These are phyloP conservation scores for Heteromyza rotundicornis DNA, from an alignment of 2,888 invertebrate genomes.

Conservation along the genomic window DNA sequence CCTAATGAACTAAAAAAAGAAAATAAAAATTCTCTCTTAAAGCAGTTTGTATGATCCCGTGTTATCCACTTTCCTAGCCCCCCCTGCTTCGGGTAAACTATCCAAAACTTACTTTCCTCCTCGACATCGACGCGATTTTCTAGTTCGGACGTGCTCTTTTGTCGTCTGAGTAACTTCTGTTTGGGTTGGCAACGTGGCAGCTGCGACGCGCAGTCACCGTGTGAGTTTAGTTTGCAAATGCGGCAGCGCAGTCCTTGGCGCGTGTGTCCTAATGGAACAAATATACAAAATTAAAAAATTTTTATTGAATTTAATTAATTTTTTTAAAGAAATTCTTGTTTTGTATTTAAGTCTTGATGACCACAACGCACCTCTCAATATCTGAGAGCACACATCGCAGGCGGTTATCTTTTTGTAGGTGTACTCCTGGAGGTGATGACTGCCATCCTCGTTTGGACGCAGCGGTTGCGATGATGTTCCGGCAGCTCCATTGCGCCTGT, in stretches of 20 bases:
- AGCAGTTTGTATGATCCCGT: too few relatives aligned
- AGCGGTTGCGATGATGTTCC: slow-evolving; percentile 63
- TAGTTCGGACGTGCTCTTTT: slow-evolving; percentile 87
- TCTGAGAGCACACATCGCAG: slow-evolving; percentile 92
- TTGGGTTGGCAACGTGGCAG: slow-evolving; percentile 86
- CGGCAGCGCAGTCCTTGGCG: slow-evolving; percentile 89
- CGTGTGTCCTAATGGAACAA: slow-evolving; percentile 91
- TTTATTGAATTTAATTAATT: neutral
- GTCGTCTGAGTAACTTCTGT: slow-evolving; percentile 80
- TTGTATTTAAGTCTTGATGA: too few relatives aligned
- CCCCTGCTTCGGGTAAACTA: too few relatives aligned
- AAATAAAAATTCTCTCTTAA: too few relatives aligned
- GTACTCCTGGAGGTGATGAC: slow-evolving; percentile 89
- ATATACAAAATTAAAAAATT: too few relatives aligned
- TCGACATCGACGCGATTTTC: slow-evolving; percentile 75
- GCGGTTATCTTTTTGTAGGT: slow-evolving; percentile 96
- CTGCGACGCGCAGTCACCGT: slow-evolving; percentile 85
- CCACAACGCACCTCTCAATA: slow-evolving; percentile 75
- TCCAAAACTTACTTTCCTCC: slow-evolving; percentile 78
- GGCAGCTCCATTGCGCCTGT: slow-evolving; percentile 76
- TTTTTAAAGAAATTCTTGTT: neutral
- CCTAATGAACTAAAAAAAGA: too few relatives aligned
- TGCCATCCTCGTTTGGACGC: slow-evolving; percentile 61
- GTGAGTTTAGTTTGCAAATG: slow-evolving; percentile 89
- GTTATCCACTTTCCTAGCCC: too few relatives aligned